These are phyloP conservation scores for Lutraria rhynchaena DNA, from an alignment of 1,140 invertebrate genomes.

Conservation along the genomic window DNA sequence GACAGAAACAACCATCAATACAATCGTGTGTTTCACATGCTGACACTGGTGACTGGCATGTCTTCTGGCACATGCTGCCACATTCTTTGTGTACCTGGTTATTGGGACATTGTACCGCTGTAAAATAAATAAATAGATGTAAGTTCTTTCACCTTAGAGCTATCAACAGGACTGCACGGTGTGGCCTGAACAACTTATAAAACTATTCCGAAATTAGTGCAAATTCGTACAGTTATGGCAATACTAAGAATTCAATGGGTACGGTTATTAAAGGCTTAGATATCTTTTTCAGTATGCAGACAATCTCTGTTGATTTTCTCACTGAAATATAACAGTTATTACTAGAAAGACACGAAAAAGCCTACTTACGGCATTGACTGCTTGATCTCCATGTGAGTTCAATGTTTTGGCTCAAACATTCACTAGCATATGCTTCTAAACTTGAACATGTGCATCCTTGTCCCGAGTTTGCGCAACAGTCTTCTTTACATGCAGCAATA, in stretches of 20 bases:
- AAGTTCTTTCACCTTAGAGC: too few relatives aligned
- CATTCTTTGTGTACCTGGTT: conserved; percentile 91
- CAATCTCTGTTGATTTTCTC: too few relatives aligned
- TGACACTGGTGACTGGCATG: conserved; percentile 86
- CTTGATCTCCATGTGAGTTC: conserved; percentile 88
- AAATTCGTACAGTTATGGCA: too few relatives aligned
- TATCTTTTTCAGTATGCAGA: too few relatives aligned
- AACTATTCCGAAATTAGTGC: too few relatives aligned
- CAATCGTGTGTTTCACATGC: conserved; percentile 86
- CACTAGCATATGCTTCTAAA: conserved; percentile 89
- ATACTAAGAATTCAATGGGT: too few relatives aligned
- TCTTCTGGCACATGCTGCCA: conserved; percentile 88
- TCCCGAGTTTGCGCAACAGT: conserved; percentile 85
- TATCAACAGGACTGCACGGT: too few relatives aligned
- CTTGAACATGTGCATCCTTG: conserved; percentile 88
- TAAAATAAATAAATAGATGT: conserved; percentile 10
- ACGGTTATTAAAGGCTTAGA: too few relatives aligned
- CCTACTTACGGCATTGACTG: conserved; percentile 89
- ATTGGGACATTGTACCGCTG: conserved; percentile 86
- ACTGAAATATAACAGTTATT: too few relatives aligned
- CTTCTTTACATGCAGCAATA: conserved; percentile 87
- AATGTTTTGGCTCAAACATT: conserved; percentile 87
- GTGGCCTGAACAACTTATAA: too few relatives aligned
- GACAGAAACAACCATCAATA: conserved; percentile 93
- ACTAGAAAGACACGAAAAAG: too few relatives aligned